Evolutionary conservation across 2,888 invertebrate species (phyloP).

Genomic region (Cheilosia grossa): DNA sequence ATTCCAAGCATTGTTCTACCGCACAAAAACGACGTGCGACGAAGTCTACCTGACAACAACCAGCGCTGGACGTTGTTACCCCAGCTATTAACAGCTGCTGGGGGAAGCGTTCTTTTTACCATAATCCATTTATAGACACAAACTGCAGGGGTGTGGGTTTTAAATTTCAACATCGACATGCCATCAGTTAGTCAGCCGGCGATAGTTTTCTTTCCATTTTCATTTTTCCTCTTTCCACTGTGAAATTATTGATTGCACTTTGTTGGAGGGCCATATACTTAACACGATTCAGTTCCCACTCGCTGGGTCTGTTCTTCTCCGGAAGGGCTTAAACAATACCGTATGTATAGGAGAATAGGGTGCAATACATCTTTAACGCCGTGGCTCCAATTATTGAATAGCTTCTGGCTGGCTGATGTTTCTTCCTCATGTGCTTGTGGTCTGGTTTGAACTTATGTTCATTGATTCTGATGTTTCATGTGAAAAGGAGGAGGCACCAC

Average conservation of each 20-base stretch:
- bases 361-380: conserved; percentile 68
- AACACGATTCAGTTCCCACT: conserved; percentile 31
- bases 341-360: conserved; percentile 20
- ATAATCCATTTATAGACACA: conserved; percentile 54
- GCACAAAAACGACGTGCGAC: no score
- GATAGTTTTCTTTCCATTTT: conserved; percentile 16
- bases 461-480: conserved; percentile 38
- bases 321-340: conserved; percentile 45
- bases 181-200: conserved; percentile 32
- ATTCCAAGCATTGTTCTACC: no score
- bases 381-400: conserved; percentile 65
- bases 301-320: not conserved
- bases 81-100: conserved; percentile 17
- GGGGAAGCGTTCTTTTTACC: not conserved
- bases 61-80: not conserved
- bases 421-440: conserved; percentile 65
- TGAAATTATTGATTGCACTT: conserved; percentile 60
- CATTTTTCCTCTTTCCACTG: conserved; percentile 5
- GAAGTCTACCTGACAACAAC: no score
- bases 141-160: conserved; percentile 19
- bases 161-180: conserved; percentile 43
- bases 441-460: conserved; percentile 58
- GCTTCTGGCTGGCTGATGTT: conserved; percentile 26
- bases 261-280: conserved; percentile 43
- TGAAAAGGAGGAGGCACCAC: not conserved